These are phyloP conservation scores for Drosophila nigritarsus DNA, from an alignment of 2,888 invertebrate species.

Conservation along the genomic window DNA sequence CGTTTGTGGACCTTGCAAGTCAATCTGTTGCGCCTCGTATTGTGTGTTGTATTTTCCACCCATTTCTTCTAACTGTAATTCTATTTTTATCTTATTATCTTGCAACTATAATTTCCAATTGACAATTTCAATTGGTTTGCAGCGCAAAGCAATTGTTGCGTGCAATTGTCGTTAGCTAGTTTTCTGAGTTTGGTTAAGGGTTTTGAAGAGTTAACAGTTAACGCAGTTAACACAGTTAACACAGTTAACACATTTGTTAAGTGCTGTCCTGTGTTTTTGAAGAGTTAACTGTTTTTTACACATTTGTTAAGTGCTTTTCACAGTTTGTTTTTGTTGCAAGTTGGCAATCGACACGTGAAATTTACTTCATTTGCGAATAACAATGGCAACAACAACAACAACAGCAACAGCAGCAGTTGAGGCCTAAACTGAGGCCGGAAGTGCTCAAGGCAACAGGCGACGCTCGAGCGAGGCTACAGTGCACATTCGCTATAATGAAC, in stretches of 20 bases:
- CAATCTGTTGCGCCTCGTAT: background rate
- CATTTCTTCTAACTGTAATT: too few relatives aligned
- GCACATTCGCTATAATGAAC: background rate
- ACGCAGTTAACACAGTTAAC: background rate
- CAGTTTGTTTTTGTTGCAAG: conserved; percentile 6
- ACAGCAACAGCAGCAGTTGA: conserved; percentile 1
- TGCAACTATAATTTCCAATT: background rate
- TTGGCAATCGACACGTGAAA: conserved; percentile 25
- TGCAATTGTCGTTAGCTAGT: conserved; percentile 1
- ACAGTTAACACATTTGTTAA: conserved; percentile 2
- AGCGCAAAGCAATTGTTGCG: conserved; percentile 6
- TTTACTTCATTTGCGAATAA: conserved; percentile 7
- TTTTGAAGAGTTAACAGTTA: background rate
- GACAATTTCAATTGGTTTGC: background rate
- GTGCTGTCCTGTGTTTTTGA: conserved; percentile 11
- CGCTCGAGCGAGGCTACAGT: conserved; percentile 25
- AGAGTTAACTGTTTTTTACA: background rate
- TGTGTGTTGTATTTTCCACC: background rate
- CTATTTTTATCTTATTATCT: too few relatives aligned
- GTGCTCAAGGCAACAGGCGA: conserved; percentile 47
- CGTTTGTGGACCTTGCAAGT: background rate
- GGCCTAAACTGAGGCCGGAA: conserved; percentile 14
- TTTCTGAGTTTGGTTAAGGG: background rate
- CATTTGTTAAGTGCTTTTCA: conserved; percentile 18
- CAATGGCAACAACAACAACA: conserved; percentile 1